Conservation (phyloP, 2,113 vertebrate species). For the Rhineura floridana region DNA sequence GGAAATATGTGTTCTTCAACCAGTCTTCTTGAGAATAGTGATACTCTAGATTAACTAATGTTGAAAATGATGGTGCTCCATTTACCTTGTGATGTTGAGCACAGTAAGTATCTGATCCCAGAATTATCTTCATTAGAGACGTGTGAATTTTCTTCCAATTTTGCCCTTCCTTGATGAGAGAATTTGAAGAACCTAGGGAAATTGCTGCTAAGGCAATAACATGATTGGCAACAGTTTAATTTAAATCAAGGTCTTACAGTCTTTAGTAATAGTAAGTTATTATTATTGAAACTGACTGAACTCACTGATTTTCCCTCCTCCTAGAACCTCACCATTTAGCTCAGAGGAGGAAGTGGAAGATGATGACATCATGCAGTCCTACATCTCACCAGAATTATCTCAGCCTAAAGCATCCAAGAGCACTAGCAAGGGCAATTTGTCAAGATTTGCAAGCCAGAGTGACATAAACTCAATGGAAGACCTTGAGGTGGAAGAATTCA, state of each 20-base stretch:
- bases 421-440: conserved; percentile 45
- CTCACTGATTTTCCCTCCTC: background rate
- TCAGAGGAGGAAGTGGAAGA: conserved; percentile 83
- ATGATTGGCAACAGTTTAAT: background rate
- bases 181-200: background rate
- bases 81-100: background rate
- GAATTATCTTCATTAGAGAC: background rate
- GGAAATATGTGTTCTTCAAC: background rate
- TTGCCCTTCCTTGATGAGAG: background rate
- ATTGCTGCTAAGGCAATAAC: background rate
- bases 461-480: conserved; percentile 70
- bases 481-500: conserved; percentile 77
- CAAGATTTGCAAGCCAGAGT: conserved; percentile 65
- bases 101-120: background rate
- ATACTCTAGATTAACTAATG: background rate
- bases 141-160: too few species aligned
- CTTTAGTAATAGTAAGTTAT: background rate
- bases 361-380: conserved; percentile 65
- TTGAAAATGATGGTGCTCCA: background rate
- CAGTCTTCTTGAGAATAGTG: background rate
- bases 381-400: conserved; percentile 47
- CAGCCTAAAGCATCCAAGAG: conserved; percentile 26
- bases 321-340: conserved; percentile 87
- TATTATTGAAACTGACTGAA: background rate
- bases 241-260: background rate